Percentiles rank a stretch among this genome's conserved stretches.
Conservation (phyloP, 1,140 invertebrate species). For the Macrobrachium nipponense region DNA sequence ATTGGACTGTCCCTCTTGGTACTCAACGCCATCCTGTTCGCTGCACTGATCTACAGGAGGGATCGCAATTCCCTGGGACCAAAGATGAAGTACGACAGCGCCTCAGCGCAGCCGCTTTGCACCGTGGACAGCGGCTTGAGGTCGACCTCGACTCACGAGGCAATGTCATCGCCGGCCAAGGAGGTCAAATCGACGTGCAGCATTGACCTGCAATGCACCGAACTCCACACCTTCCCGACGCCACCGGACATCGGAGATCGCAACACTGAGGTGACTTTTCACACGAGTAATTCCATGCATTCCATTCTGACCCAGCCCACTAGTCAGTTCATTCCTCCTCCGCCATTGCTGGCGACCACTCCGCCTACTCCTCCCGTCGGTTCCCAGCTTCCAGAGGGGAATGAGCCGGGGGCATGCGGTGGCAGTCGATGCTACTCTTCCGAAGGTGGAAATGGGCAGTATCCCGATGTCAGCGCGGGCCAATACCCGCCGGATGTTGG, state of each 20-base stretch:
- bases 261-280: conserved; percentile 62
- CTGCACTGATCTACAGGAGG: conserved; percentile 90
- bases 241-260: conserved; percentile 63
- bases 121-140: conserved; percentile 62
- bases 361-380: conserved; percentile 46
- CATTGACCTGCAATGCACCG: conserved; percentile 62
- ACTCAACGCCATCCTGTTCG: conserved; percentile 93
- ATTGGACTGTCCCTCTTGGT: conserved; percentile 90
- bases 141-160: conserved; percentile 57
- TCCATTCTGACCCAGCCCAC: conserved; percentile 52
- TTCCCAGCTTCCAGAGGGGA: conserved; percentile 18
- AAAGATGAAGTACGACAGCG: conserved; percentile 64
- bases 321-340: conserved; percentile 63
- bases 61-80: conserved; percentile 68
- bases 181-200: conserved; percentile 55
- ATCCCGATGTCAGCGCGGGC: conserved; percentile 26
- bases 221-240: conserved; percentile 62
- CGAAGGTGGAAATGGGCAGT: conserved; percentile 28
- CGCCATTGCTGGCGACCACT: conserved; percentile 54
- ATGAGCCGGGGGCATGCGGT: conserved; percentile 37
- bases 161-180: conserved; percentile 57
- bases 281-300: conserved; percentile 55
- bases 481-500: conserved; percentile 41
- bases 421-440: conserved; percentile 23
- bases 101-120: conserved; percentile 60